A percentile compares a stretch with the other conserved stretches of the same genome.
Conservation (phyloP, 2,113 vertebrate genomes). For the Hippolais icterina region DNA sequence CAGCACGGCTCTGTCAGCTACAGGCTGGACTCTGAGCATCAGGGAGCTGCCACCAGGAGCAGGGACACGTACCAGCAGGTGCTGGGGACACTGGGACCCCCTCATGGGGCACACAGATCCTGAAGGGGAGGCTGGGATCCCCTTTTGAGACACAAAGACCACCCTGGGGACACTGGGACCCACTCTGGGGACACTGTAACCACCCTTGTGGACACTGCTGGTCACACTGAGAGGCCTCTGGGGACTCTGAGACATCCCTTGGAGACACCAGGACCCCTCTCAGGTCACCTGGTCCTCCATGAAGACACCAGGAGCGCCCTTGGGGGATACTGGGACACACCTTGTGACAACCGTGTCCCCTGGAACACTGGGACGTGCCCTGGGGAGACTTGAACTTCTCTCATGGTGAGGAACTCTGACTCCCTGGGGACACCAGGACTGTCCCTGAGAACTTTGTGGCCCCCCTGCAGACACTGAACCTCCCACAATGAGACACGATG, state of each 20-base stretch:
- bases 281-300: background rate
- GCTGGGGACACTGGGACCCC: background rate
- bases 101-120: too few relatives aligned
- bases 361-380: background rate
- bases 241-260: background rate
- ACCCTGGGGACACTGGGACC: background rate
- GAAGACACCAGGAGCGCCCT: background rate
- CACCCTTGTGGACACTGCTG: background rate
- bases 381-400: background rate
- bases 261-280: background rate
- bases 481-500: background rate
- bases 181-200: too few relatives aligned
- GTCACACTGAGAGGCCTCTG: background rate
- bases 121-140: background rate
- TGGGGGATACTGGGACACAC: background rate
- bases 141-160: background rate
- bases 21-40: background rate
- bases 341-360: background rate
- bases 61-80: background rate
- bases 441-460: background rate
- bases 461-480: too few relatives aligned
- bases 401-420: background rate
- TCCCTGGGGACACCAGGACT: background rate
- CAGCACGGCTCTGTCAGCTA: background rate
- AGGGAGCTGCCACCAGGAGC: background rate